Conservation (phyloP, 2,797 vertebrate genomes). For the Coreius guichenoti region DNA sequence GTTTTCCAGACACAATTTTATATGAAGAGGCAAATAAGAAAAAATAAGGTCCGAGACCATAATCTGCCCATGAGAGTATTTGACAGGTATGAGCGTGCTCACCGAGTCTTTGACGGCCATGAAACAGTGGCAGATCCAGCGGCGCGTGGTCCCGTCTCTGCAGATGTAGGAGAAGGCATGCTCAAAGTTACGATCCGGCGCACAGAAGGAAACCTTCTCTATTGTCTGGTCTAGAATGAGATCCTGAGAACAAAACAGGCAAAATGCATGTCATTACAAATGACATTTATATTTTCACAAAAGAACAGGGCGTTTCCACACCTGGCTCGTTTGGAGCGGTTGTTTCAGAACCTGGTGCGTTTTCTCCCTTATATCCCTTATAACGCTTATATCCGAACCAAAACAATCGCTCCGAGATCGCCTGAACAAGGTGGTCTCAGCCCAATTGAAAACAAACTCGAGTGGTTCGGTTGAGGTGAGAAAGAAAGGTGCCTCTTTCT, state of each 20-base stretch:
- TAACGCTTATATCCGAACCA: too few relatives aligned
- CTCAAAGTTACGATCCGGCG: conserved; percentile 98
- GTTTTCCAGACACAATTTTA: not conserved
- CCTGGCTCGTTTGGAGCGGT: not conserved
- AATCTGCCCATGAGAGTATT: not conserved
- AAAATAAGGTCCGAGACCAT: not conserved
- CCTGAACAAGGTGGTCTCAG: too few relatives aligned
- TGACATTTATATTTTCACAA: not conserved
- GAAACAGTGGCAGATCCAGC: conserved; percentile 99
- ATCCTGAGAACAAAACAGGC: conserved; percentile 78
- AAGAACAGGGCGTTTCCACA: not conserved
- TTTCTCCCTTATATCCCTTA: too few relatives aligned
- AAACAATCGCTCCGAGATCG: too few relatives aligned
- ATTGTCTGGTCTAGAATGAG: conserved; percentile 99
- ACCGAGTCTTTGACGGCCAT: conserved; percentile 99
- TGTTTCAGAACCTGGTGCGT: not conserved
- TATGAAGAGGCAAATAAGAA: not conserved
- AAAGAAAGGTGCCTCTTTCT: too few relatives aligned
- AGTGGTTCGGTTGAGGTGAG: too few relatives aligned
- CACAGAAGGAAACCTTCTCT: conserved; percentile 99
- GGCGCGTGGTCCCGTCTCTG: conserved; percentile 95
- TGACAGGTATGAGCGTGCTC: conserved; percentile 62
- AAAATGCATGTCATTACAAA: not conserved
- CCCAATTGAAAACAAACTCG: too few relatives aligned
- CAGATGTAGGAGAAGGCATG: conserved; percentile 99